Conservation (phyloP, 2,797 vertebrate genomes). For the Cirrhinus molitorella region DNA sequence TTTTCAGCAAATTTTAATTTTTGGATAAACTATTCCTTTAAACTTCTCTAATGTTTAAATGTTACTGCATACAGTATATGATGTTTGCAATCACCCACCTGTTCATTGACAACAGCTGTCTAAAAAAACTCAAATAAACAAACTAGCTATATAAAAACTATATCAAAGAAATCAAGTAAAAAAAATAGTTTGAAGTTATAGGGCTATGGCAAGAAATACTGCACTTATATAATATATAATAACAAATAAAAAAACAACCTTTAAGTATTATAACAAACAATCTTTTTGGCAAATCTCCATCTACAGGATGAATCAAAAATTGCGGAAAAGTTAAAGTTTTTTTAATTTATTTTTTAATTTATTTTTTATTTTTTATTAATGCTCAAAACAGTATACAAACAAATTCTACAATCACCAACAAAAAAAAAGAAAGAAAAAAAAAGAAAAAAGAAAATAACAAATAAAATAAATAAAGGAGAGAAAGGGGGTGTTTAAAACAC, state of each 20-base stretch:
- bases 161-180: neutral
- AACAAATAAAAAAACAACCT: neutral
- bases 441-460: no score
- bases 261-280: no score
- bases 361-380: no score
- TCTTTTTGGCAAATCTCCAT: neutral
- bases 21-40: neutral
- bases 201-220: neutral
- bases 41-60: neutral
- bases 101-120: neutral
- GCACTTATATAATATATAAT: neutral
- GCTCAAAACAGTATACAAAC: no score
- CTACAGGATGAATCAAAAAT: neutral
- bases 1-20: no score
- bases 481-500: no score
- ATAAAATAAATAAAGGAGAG: no score
- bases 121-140: neutral
- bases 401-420: no score
- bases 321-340: neutral
- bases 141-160: neutral
- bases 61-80: neutral
- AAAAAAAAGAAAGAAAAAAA: no score
- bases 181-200: neutral
- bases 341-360: no score
- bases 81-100: neutral